A percentile compares a stretch with the other conserved stretches of the same genome.
Evolutionary conservation across 2,797 vertebrate genomes (phyloP).

Genomic region (Catostomus latipinnis): DNA sequence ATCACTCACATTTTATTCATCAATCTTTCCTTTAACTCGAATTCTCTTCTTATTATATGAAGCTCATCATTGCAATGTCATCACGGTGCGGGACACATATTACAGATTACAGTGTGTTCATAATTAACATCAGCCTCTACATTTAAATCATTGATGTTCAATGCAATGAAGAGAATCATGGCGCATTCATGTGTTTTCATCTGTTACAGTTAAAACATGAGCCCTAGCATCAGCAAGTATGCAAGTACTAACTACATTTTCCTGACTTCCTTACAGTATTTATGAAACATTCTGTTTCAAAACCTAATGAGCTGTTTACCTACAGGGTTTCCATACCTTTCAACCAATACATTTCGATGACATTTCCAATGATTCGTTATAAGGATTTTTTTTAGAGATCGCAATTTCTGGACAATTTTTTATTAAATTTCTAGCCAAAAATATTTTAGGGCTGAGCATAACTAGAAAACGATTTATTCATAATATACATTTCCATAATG

Average conservation of each 20-base stretch:
- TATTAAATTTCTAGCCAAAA: no score
- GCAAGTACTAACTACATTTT: not conserved
- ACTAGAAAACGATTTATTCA: no score
- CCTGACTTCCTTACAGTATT: not conserved
- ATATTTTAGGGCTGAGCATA: no score
- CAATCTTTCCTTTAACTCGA: no score
- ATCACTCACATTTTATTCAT: not conserved
- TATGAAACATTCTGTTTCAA: slow-evolving; percentile 51
- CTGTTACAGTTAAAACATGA: slow-evolving; percentile 1
- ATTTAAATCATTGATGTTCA: slow-evolving; percentile 29
- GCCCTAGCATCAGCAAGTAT: no score
- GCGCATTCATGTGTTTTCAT: slow-evolving; percentile 5
- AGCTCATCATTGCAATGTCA: slow-evolving; percentile 9
- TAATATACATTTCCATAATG: no score
- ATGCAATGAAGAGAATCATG: not conserved
- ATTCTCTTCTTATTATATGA: not conserved
- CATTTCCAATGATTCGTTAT: no score
- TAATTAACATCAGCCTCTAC: slow-evolving; percentile 5
- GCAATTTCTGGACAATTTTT: no score
- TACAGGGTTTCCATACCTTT: no score
- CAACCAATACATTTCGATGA: no score
- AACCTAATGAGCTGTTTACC: not conserved
- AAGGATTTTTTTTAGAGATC: no score
- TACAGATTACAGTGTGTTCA: not conserved
- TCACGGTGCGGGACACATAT: not conserved